Evolutionary conservation across 2,797 vertebrate genomes (phyloP), one percentile per base, ranked within the genome.

Genomic region (Sitta carolinensis): DNA sequence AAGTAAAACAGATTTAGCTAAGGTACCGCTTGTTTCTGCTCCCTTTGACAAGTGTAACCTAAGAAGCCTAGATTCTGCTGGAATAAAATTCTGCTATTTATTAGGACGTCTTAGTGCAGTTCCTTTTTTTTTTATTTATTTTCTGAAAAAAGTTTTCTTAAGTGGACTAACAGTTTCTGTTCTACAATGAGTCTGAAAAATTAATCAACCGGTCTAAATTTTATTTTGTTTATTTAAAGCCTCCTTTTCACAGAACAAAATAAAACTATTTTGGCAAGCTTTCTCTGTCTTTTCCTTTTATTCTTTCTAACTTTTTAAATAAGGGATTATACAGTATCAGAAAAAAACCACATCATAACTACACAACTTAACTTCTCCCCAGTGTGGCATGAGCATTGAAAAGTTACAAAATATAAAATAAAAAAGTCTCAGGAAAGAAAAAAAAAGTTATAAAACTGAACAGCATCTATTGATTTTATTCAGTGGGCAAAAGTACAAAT

Each of bases 341-440:
- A 66, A 68, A 69, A 84, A 66, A 84, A 48, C 1, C 43, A 74
- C 21, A 25, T 19, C 5, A 2, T n/a, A 89, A 74, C 17, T 48
- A 30, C 9, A 27, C 6, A 84, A 30, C 11, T 63, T 73, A 62
- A 38, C 10, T 63, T 73, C 40, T 54, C 10, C 21, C 10, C 16
- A 55, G 0, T 8, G 23, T 13, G 8, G 13, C 10, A 47, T 16
- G 76, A 62, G 9, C 19, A 73, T 62, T 52, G 27, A 83, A 76
- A 79, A 75, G 16, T 80, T 67, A 19, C 2, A 10, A 19, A 50
- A 64, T 2, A n/a, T 13, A 27, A 90, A 79, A 79, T 4, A 5
- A 20, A 43, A 77, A 48, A 29, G 0, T 2, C 11, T 59, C 5
- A 15, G 2, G 14, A 61, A 68, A 63, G 16, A 36, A 0, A 10